Evolutionary conservation across 2,888 invertebrate genomes (phyloP).

Genomic region (Mechanitis mazaeus): DNA sequence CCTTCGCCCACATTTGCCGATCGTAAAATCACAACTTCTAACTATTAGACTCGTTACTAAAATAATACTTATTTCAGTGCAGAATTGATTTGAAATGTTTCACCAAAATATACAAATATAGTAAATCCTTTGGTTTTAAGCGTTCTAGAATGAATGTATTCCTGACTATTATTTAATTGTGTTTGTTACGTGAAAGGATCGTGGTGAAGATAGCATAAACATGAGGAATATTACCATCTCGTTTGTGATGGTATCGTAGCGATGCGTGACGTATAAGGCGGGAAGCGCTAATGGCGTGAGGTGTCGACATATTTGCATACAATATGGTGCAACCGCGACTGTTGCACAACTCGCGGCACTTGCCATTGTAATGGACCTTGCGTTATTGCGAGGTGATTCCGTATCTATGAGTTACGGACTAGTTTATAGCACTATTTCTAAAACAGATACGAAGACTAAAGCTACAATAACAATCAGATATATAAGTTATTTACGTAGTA

Average conservation of each 20-base stretch:
- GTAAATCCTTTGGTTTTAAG: too few species aligned
- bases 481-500: not conserved
- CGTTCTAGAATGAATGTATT: not conserved
- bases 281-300: constrained; percentile 25
- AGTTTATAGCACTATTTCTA: not conserved
- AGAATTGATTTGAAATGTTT: not conserved
- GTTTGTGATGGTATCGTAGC: not conserved
- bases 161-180: not conserved
- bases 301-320: constrained; percentile 46
- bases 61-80: not conserved
- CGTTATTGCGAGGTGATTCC: not conserved
- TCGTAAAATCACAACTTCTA: constrained; percentile 14
- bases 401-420: not conserved
- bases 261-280: constrained; percentile 20
- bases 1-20: constrained; percentile 19
- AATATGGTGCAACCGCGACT: constrained; percentile 35
- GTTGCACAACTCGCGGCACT: constrained; percentile 3
- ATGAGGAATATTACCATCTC: not conserved
- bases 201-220: constrained; percentile 1
- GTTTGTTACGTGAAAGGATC: not conserved
- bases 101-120: not conserved
- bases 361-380: not conserved
- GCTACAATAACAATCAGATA: not conserved
- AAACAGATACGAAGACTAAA: not conserved
- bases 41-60: constrained; percentile 5